Conservation (phyloP, 2,888 invertebrate species). For the Physocephala rufipes region DNA sequence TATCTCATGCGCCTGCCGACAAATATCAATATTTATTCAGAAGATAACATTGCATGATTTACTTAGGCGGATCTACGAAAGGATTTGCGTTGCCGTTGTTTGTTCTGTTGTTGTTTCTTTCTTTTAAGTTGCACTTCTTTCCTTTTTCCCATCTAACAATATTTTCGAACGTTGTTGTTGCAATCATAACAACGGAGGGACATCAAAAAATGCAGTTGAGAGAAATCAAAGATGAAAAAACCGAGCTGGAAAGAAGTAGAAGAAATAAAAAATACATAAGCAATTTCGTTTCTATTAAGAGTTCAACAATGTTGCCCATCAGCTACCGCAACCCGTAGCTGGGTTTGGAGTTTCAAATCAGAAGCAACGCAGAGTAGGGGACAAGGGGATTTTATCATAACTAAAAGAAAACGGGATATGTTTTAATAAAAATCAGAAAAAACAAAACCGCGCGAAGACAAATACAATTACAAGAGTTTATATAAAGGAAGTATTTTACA, state of each 20-base stretch:
- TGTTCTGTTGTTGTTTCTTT: conserved; percentile 25
- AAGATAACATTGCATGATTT: conserved; percentile 64
- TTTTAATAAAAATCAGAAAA: too few relatives aligned
- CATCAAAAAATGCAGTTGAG: not conserved
- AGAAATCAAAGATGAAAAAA: not conserved
- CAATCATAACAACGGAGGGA: conserved; percentile 8
- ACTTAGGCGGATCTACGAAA: conserved; percentile 42
- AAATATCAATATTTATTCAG: conserved; percentile 63
- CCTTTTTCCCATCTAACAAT: too few relatives aligned
- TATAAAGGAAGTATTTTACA: too few relatives aligned
- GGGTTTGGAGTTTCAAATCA: conserved; percentile 11
- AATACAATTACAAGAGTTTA: too few relatives aligned
- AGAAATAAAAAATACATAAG: not conserved
- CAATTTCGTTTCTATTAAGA: conserved; percentile 30
- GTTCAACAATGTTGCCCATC: conserved; percentile 24
- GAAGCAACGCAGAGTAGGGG: conserved; percentile 31
- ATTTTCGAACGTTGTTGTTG: conserved; percentile 15
- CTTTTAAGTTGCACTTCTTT: not conserved
- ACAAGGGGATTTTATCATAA: not conserved
- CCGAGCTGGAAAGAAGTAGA: not conserved
- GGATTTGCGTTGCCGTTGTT: conserved; percentile 13
- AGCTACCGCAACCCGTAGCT: conserved; percentile 26
- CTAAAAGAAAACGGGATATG: too few relatives aligned
- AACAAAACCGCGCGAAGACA: too few relatives aligned
- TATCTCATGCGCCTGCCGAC: conserved; percentile 5